A percentile compares a stretch with the other conserved stretches of the same genome.
Conservation (phyloP, 1,140 invertebrate genomes). For the Delia radicum region DNA sequence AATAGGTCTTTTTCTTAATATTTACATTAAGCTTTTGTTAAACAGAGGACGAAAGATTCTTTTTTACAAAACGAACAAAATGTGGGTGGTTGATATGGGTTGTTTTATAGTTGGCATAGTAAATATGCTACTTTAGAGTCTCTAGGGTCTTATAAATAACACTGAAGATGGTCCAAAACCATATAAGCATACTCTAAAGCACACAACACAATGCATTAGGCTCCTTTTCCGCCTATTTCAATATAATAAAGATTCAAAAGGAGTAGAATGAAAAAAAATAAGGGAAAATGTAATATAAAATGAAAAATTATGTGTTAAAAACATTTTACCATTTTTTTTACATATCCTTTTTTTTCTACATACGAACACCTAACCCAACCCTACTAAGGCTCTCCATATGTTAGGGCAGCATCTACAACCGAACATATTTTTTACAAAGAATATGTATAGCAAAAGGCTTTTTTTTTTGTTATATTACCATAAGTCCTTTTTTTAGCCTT, state of each 20-base stretch:
- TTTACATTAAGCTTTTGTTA: not conserved
- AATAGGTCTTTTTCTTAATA: not conserved
- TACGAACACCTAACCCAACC: no score
- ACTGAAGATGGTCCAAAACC: constrained; percentile 1
- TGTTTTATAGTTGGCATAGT: not conserved
- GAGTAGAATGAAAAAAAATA: not conserved
- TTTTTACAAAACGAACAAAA: not conserved
- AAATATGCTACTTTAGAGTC: not conserved
- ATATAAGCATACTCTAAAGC: not conserved
- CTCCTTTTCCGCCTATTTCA: not conserved
- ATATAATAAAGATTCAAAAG: not conserved
- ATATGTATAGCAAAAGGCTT: not conserved
- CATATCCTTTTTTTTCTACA: not conserved
- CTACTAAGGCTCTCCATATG: not conserved
- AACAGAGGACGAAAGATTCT: not conserved
- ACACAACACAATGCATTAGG: not conserved
- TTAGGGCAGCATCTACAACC: no score
- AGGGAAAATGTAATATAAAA: constrained; percentile 12
- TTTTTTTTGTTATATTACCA: not conserved
- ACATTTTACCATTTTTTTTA: constrained; percentile 4
- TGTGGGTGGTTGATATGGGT: not conserved
- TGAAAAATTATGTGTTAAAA: constrained; percentile 23
- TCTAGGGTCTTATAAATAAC: constrained; percentile 15
- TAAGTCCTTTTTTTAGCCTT: not conserved
- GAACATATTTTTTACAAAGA: not conserved